Base-by-base conservation (phyloP, 1,140 invertebrate species). In the Nomia melanderi region DNA sequence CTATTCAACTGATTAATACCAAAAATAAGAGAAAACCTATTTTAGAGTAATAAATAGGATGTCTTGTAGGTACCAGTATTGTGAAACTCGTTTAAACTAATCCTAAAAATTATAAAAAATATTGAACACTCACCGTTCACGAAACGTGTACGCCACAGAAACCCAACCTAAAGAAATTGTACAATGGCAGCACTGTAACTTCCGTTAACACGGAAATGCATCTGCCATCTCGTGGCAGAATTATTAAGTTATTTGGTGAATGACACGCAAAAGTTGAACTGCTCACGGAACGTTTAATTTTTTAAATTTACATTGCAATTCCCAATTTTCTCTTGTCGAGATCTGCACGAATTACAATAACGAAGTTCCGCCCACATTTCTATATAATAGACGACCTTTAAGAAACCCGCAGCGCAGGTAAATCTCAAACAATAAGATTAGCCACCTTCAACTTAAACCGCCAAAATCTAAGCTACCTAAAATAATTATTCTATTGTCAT, bases 131-230 rank as follows among this genome's bases (percentile, higher is more conserved):
- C 67, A 89, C 87, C 74, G 59, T 56, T 76, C 56, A 11, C 23
- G 77, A 79, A 82, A 88, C 85, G 87, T 88, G 88, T 39, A 64
- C 50, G 50, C 62, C 50, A 80, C 50, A 53, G 60, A 82, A 74
- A 79, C 50, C 59, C 53, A 71, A 66, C 50, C 77, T 79, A 60
- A 69, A 86, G 84, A 80, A 81, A 75, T 20, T n/a, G 0, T n/a
- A 8, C 14, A 29, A 27, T 59, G 67, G 78, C 63, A 59, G 65
- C 53, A 54, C 65, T 14, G 2, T 23, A 31, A 66, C 54, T 83
- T 83, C 81, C 82, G 80, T 53, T 50, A 1, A n/a, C 1, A 36
- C 14, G 20, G 33, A 12, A 71, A 39, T 20, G n/a, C 1, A 11
- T 3, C 47, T n/a, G 64, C 60, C 62, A 57, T 36, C 70, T 83